phyloP scores from a whole-genome alignment of 2,888 invertebrate species.

The Oscheius myriophilus region DNA sequence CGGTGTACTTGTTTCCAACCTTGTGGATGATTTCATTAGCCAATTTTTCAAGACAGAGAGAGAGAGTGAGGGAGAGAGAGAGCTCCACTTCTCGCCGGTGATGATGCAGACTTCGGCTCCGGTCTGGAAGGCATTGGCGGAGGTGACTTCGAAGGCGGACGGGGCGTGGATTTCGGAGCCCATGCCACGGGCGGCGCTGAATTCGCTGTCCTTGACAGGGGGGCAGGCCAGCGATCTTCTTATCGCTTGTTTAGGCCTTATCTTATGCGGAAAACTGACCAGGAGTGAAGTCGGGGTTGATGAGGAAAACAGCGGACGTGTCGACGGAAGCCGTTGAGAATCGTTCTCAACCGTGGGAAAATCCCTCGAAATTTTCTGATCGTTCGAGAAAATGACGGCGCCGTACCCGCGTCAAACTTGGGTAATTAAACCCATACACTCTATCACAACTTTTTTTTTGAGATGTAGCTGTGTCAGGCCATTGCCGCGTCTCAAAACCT shows the following conservation, averaged over 20 bases:
- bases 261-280: conserved; percentile 51
- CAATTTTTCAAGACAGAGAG: conserved; percentile 42
- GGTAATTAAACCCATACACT: too few relatives aligned
- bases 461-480: too few relatives aligned
- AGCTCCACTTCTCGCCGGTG: conserved; percentile 53
- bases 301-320: conserved; percentile 51
- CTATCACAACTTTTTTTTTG: too few relatives aligned
- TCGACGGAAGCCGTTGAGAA: conserved; percentile 40
- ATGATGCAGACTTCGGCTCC: conserved; percentile 46
- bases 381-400: conserved; percentile 53
- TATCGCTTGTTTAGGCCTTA: conserved; percentile 39
- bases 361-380: conserved; percentile 40
- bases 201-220: conserved; percentile 43
- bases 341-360: conserved; percentile 32
- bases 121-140: conserved; percentile 34
- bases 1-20: conserved; percentile 38
- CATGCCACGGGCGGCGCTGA: conserved; percentile 42
- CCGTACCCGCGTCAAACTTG: too few relatives aligned
- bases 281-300: conserved; percentile 55
- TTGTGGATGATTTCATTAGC: conserved; percentile 38
- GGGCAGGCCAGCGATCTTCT: conserved; percentile 39
- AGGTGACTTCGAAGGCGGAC: conserved; percentile 36
- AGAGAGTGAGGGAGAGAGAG: too few relatives aligned
- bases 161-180: conserved; percentile 37
- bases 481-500: too few relatives aligned